These are phyloP conservation scores for Geotrupes spiniger DNA, from an alignment of 2,888 invertebrate species.

Conservation along the genomic window DNA sequence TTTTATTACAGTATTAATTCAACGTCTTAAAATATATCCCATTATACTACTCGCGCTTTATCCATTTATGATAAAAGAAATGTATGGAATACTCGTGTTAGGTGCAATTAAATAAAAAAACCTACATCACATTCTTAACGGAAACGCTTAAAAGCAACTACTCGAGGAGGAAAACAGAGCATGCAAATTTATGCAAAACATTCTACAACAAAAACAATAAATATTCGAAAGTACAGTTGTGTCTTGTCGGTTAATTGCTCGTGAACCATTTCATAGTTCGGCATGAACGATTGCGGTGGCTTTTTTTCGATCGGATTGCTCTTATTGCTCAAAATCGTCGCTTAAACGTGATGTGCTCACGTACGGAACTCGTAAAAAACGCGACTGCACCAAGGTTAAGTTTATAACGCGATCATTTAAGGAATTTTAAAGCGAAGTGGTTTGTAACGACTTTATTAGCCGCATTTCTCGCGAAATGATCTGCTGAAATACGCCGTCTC, in stretches of 20 bases:
- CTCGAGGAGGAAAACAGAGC: constrained; percentile 5
- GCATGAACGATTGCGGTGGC: not conserved
- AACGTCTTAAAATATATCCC: too few species aligned
- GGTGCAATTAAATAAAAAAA: too few species aligned
- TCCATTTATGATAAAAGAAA: too few species aligned
- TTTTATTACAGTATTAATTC: too few species aligned
- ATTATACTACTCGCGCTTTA: too few species aligned
- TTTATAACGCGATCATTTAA: constrained; percentile 8
- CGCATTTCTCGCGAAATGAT: constrained; percentile 13
- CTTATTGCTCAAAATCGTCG: too few species aligned
- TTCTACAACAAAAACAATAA: constrained; percentile 3
- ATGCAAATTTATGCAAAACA: constrained; percentile 7
- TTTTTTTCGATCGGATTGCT: not conserved
- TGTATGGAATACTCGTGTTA: too few species aligned
- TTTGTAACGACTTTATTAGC: constrained; percentile 17
- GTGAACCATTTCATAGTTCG: too few species aligned
- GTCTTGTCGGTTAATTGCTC: not conserved
- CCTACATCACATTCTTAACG: not conserved
- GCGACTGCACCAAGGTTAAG: too few species aligned
- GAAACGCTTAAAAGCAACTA: constrained; percentile 1
- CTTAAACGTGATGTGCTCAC: too few species aligned
- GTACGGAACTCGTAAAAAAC: too few species aligned
- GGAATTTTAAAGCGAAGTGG: constrained; percentile 14
- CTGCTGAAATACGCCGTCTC: constrained; percentile 13
- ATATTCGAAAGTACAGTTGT: not conserved